A percentile compares a stretch with the other conserved stretches of the same genome.
phyloP scores from a whole-genome alignment of 2,113 vertebrate species.

The Plecotus auritus region DNA sequence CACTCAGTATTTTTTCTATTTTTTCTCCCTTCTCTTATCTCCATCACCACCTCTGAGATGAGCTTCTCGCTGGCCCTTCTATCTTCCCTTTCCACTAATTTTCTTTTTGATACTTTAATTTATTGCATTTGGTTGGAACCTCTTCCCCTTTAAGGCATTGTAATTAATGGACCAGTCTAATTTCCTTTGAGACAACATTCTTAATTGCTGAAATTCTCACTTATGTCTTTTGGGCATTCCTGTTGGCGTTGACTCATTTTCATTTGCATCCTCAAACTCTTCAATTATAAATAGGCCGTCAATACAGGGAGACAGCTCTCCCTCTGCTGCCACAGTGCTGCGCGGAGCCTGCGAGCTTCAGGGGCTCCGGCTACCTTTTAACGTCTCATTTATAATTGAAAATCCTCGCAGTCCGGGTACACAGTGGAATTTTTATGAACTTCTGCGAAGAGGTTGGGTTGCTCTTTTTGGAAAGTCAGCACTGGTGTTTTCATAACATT shows the following conservation, averaged over 20 bases:
- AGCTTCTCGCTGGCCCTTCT: neutral
- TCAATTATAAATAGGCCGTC: conserved; percentile 73
- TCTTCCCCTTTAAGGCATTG: conserved; percentile 79
- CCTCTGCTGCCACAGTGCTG: neutral
- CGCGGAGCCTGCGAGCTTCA: neutral
- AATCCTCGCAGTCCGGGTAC: neutral
- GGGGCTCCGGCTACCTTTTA: conserved; percentile 22
- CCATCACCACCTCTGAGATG: neutral
- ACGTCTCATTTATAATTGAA: conserved; percentile 38
- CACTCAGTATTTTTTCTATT: rapidly evolving
- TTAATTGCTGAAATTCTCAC: conserved; percentile 83
- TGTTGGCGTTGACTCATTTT: conserved; percentile 76
- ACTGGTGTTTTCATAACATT: neutral
- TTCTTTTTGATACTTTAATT: conserved; percentile 73
- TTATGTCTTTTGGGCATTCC: conserved; percentile 78
- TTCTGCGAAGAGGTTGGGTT: neutral
- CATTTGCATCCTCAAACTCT: conserved; percentile 71
- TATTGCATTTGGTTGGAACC: conserved; percentile 65
- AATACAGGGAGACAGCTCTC: conserved; percentile 47
- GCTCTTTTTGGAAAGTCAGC: neutral
- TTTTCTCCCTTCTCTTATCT: too few relatives aligned
- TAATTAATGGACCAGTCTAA: conserved; percentile 82
- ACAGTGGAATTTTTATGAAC: neutral
- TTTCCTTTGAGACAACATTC: conserved; percentile 79
- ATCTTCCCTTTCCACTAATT: conserved; percentile 55